These are phyloP conservation scores for Drosophila sucinea DNA, from an alignment of 1,140 invertebrate genomes.

Conservation along the genomic window DNA sequence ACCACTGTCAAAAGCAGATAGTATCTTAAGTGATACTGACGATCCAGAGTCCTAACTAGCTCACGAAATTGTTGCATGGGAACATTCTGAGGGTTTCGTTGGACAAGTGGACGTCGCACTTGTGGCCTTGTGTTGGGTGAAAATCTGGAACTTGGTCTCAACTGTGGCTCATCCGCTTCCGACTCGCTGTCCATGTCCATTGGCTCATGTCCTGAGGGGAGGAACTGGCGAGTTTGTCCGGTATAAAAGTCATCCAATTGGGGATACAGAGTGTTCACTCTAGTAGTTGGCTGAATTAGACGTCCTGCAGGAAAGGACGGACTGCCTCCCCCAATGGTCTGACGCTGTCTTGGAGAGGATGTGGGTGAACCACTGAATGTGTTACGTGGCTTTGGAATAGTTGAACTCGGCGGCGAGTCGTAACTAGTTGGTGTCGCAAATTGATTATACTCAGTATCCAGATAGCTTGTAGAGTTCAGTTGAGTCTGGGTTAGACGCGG, in stretches of 20 bases:
- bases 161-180: constrained; percentile 9
- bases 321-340: constrained; percentile 15
- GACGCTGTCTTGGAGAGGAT: constrained; percentile 33
- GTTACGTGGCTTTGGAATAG: constrained; percentile 25
- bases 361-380: constrained; percentile 53
- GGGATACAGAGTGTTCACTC: constrained; percentile 53
- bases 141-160: constrained; percentile 26
- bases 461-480: constrained; percentile 65
- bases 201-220: constrained; percentile 12
- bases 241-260: constrained; percentile 63
- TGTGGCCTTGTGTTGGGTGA: constrained; percentile 39
- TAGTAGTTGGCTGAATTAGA: constrained; percentile 46
- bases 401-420: not conserved
- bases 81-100: not conserved
- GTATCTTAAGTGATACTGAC: constrained; percentile 65
- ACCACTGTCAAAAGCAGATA: constrained; percentile 50
- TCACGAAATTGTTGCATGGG: constrained; percentile 45
- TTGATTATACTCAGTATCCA: constrained; percentile 23
- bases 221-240: not conserved
- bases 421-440: not conserved
- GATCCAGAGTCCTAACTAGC: constrained; percentile 46
- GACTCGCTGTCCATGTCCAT: constrained; percentile 60
- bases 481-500: constrained; percentile 51
- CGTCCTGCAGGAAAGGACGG: constrained; percentile 27
- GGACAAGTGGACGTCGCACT: constrained; percentile 11